Percentiles rank a stretch among this genome's conserved stretches.
Conservation (phyloP, 2,888 invertebrate genomes). For the Drosophila anomalata region DNA sequence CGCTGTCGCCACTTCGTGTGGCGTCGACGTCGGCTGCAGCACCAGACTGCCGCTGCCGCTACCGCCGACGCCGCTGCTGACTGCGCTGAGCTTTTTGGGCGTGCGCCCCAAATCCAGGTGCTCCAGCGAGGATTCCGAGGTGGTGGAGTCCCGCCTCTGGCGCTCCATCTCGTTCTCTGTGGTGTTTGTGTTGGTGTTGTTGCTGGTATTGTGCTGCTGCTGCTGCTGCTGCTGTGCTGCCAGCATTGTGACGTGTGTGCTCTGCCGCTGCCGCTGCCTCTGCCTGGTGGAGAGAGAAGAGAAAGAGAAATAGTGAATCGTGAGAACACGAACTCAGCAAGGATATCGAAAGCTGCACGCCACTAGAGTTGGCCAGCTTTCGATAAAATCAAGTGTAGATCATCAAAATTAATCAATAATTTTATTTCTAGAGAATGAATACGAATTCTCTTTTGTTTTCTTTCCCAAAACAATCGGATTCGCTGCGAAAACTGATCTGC, state of each 20-base stretch:
- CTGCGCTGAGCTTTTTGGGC: conserved; percentile 78
- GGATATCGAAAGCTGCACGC: not conserved
- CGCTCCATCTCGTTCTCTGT: conserved; percentile 78
- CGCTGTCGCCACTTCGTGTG: conserved; percentile 52
- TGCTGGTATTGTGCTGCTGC: conserved; percentile 19
- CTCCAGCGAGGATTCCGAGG: conserved; percentile 84
- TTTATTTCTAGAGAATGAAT: no score
- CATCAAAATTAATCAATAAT: no score
- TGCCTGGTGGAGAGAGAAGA: conserved; percentile 5
- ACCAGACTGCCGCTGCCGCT: conserved; percentile 51
- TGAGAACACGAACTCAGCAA: not conserved
- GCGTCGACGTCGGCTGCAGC: conserved; percentile 78
- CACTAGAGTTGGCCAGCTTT: not conserved
- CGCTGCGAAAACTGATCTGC: not conserved
- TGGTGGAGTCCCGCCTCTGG: conserved; percentile 81
- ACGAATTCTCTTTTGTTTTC: no score
- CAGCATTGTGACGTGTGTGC: conserved; percentile 45
- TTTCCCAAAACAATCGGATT: no score
- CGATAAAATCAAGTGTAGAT: not conserved
- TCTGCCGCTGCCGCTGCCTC: not conserved
- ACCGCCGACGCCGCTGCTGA: conserved; percentile 55
- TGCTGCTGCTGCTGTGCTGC: conserved; percentile 54
- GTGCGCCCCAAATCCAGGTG: conserved; percentile 82
- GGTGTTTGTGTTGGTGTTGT: conserved; percentile 6
- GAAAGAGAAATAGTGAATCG: not conserved